phyloP scores from a whole-genome alignment of 2,888 invertebrate genomes.

The Polydrusus cervinus region DNA sequence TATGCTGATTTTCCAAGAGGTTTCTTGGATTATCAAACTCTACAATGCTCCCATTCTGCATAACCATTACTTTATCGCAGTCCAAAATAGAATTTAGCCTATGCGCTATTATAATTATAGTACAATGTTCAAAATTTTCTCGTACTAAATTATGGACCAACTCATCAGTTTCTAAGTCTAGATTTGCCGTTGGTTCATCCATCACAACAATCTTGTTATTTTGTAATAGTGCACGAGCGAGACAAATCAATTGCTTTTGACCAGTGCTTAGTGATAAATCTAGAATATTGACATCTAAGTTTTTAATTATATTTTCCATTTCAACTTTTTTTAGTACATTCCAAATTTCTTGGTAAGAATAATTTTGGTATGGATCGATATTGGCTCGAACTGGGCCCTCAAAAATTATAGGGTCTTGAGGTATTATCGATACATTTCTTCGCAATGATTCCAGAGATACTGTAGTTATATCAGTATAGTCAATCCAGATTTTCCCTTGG shows the following conservation, averaged over 20 bases:
- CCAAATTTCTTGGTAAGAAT: slow-evolving; percentile 86
- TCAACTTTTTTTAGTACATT: slow-evolving; percentile 83
- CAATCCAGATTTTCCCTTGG: slow-evolving; percentile 86
- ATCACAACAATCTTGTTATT: slow-evolving; percentile 65
- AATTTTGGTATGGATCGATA: slow-evolving; percentile 88
- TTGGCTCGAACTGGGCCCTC: slow-evolving; percentile 85
- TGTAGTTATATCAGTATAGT: slow-evolving; percentile 79
- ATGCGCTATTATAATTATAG: slow-evolving; percentile 89
- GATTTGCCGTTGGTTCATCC: slow-evolving; percentile 88
- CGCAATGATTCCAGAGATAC: slow-evolving; percentile 83
- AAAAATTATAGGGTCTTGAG: slow-evolving; percentile 88
- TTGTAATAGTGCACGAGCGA: slow-evolving; percentile 77
- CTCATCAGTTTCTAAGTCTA: slow-evolving; percentile 84
- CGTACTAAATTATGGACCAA: slow-evolving; percentile 85
- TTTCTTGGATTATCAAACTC: slow-evolving; percentile 85
- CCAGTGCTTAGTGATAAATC: slow-evolving; percentile 61
- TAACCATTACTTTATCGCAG: slow-evolving; percentile 85
- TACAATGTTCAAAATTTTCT: slow-evolving; percentile 82
- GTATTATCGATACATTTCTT: slow-evolving; percentile 85
- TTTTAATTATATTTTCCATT: slow-evolving; percentile 15
- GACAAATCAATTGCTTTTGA: slow-evolving; percentile 80
- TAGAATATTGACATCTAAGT: slow-evolving; percentile 32
- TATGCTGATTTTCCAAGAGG: slow-evolving; percentile 54
- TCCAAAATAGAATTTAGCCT: slow-evolving; percentile 90
- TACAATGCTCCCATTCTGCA: slow-evolving; percentile 83